Evolutionary conservation across 2,113 vertebrate genomes (phyloP).

Genomic region (Rhinopomastus cyanomelas): DNA sequence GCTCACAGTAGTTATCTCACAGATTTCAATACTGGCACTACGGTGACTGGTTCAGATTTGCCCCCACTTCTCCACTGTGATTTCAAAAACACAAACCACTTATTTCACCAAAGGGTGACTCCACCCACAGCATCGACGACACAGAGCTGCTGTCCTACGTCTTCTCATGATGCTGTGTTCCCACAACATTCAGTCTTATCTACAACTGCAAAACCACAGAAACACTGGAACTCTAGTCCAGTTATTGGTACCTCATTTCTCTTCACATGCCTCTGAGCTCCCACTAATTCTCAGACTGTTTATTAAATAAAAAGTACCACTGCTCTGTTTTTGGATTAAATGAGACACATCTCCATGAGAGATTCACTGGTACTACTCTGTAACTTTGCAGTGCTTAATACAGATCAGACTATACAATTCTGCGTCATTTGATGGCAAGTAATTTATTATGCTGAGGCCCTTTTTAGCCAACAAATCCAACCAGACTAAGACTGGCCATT

Average conservation of each 20-base stretch:
- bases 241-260: background rate
- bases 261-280: background rate
- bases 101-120: background rate
- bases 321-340: background rate
- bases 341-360: fast-evolving
- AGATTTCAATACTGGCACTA: background rate
- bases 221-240: background rate
- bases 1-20: background rate
- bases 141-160: background rate
- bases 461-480: background rate
- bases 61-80: background rate
- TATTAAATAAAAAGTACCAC: background rate
- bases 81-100: background rate
- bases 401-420: background rate
- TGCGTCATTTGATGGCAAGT: background rate
- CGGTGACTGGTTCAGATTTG: background rate
- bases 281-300: background rate
- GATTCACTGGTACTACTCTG: background rate
- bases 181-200: background rate
- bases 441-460: background rate
- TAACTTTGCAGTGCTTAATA: background rate
- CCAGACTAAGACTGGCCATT: background rate
- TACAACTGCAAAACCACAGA: background rate
- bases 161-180: background rate
- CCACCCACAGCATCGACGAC: background rate